Conservation (phyloP, 2,888 invertebrate genomes). For the Aphodius granarius region DNA sequence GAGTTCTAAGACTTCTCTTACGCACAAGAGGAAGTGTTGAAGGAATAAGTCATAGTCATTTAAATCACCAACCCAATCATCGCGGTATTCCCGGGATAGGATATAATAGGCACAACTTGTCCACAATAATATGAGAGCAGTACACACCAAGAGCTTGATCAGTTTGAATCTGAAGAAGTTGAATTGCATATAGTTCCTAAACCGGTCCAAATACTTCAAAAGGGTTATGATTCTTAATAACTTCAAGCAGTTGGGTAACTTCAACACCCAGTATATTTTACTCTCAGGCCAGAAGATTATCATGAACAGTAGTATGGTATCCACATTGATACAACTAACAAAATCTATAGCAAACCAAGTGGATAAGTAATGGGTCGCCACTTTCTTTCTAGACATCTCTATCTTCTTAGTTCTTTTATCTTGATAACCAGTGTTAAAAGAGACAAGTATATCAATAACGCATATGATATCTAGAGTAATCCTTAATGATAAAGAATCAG, state of each 20-base stretch:
- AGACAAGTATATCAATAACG: slow-evolving; percentile 21
- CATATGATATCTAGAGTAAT: slow-evolving; percentile 18
- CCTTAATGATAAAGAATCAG: not conserved
- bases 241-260: slow-evolving; percentile 43
- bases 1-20: slow-evolving; percentile 17
- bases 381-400: slow-evolving; percentile 15
- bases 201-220: slow-evolving; percentile 40
- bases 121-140: slow-evolving; percentile 29
- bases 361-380: slow-evolving; percentile 40
- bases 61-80: not conserved
- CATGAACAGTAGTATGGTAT: slow-evolving; percentile 31
- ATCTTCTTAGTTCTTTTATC: slow-evolving; percentile 22
- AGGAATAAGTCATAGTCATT: not conserved
- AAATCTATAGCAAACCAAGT: slow-evolving; percentile 44
- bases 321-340: slow-evolving; percentile 44
- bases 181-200: slow-evolving; percentile 36
- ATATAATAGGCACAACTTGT: slow-evolving; percentile 27
- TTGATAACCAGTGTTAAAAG: slow-evolving; percentile 25
- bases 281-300: not conserved
- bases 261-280: slow-evolving; percentile 35
- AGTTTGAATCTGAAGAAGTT: slow-evolving; percentile 31
- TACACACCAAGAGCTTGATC: slow-evolving; percentile 27
- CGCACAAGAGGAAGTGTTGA: slow-evolving; percentile 14
- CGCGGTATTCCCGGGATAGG: not conserved
- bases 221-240: slow-evolving; percentile 45